Percentiles rank a stretch among this genome's conserved stretches.
phyloP scores from a whole-genome alignment of 2,113 vertebrate genomes.

The Nothoprocta perdicaria region DNA sequence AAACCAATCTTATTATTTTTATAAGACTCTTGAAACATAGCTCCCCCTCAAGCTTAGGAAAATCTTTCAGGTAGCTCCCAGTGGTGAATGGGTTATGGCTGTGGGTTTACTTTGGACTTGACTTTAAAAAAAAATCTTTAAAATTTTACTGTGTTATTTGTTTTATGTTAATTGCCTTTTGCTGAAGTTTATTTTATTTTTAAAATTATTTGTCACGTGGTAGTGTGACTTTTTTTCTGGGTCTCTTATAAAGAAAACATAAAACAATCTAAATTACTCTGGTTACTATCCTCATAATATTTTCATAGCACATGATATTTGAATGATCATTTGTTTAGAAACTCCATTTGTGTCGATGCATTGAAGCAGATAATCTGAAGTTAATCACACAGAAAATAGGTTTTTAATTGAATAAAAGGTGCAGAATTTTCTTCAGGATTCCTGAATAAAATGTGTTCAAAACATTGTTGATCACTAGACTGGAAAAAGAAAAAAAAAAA shows the following conservation, averaged over 20 bases:
- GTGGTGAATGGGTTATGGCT: not conserved
- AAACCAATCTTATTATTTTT: not conserved
- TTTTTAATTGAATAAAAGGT: slow-evolving; percentile 2
- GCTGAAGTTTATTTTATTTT: not conserved
- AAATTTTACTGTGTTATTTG: not conserved
- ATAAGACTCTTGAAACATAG: not conserved
- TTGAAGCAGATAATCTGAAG: not conserved
- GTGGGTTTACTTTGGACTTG: not conserved
- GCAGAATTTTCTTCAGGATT: not conserved
- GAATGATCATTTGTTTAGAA: not conserved
- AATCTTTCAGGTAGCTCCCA: not conserved
- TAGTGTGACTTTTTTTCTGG: not conserved
- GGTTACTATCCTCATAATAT: not conserved
- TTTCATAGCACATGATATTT: not conserved
- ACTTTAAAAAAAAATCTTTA: not conserved
- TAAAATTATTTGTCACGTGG: not conserved
- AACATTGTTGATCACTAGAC: not conserved
- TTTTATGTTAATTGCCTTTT: not conserved
- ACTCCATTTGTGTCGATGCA: not conserved
- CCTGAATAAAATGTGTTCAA: not conserved
- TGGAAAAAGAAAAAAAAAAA: not conserved
- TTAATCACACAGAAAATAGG: not conserved
- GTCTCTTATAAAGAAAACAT: not conserved
- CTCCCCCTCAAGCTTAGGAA: not conserved
- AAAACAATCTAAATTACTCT: not conserved